Evolutionary conservation across 2,113 vertebrate species (phyloP).

Genomic region (Callipepla californica): DNA sequence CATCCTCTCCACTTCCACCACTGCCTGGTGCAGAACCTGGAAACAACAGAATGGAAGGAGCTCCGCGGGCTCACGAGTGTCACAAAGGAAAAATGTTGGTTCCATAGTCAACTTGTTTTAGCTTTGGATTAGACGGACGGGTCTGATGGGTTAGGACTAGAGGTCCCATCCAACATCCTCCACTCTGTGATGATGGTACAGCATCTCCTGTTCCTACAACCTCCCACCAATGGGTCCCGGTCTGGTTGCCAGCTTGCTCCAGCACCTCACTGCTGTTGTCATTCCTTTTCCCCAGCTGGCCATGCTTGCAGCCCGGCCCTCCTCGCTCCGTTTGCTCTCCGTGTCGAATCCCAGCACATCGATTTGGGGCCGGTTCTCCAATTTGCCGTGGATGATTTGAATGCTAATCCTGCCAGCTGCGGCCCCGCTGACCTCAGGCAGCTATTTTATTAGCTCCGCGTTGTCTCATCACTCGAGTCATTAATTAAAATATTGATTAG

Average conservation of each 20-base stretch:
- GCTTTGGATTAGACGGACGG: not conserved
- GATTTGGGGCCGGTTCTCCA: not conserved
- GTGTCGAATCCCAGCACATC: fast-evolving
- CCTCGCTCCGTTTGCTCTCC: fast-evolving
- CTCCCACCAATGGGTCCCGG: not conserved
- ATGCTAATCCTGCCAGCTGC: not conserved
- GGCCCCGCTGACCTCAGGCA: fast-evolving
- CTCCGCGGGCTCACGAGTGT: not conserved
- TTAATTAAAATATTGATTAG: slow-evolving; percentile 55
- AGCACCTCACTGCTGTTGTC: not conserved
- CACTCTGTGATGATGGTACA: no score
- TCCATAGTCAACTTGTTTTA: not conserved
- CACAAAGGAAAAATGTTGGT: not conserved
- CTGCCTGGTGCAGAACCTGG: not conserved
- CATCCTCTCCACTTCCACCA: fast-evolving
- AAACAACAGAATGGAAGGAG: not conserved
- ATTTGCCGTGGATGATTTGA: not conserved
- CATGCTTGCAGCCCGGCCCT: not conserved
- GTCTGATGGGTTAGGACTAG: not conserved
- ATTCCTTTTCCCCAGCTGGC: fast-evolving
- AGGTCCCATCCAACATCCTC: not conserved
- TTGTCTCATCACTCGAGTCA: not conserved
- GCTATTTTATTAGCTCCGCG: slow-evolving; percentile 7
- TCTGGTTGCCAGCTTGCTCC: not conserved
- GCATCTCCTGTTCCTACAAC: not conserved